Evolutionary conservation across 2,113 vertebrate species (phyloP).

Genomic region (Vidua macroura): DNA sequence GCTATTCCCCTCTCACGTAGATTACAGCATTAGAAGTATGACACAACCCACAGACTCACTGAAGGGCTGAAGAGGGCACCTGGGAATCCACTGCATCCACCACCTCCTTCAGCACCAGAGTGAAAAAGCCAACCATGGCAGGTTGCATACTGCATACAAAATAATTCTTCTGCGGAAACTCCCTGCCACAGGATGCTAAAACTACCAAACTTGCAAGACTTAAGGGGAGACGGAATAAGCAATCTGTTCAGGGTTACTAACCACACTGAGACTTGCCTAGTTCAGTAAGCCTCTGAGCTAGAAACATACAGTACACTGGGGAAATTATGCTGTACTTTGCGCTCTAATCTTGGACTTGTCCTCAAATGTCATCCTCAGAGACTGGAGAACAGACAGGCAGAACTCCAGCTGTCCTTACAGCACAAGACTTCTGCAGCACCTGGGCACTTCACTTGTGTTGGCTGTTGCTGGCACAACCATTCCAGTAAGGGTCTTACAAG

Average conservation of each 20-base stretch:
- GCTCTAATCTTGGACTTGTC: not conserved
- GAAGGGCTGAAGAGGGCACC: not conserved
- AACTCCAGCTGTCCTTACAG: not conserved
- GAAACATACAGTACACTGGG: not conserved
- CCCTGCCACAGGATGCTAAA: not conserved
- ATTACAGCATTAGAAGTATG: not conserved
- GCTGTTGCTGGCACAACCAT: not conserved
- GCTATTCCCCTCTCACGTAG: not conserved
- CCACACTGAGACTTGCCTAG: not conserved
- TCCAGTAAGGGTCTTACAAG: not conserved
- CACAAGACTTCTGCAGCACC: not conserved
- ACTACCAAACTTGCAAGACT: not conserved
- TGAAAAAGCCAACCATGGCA: not conserved
- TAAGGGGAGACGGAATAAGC: not conserved
- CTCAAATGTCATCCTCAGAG: not conserved
- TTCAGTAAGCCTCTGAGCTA: not conserved
- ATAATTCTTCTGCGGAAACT: not conserved
- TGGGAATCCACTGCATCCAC: not conserved
- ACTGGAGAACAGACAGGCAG: not conserved
- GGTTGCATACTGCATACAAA: fast-evolving
- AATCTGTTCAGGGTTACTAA: not conserved
- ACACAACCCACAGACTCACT: not conserved
- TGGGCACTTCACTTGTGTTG: not conserved
- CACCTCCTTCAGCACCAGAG: not conserved
- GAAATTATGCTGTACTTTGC: not conserved